Conservation (phyloP, 37 sponge, comb jelly and placozoan species). For the Aphrocallistes beatrix region DNA sequence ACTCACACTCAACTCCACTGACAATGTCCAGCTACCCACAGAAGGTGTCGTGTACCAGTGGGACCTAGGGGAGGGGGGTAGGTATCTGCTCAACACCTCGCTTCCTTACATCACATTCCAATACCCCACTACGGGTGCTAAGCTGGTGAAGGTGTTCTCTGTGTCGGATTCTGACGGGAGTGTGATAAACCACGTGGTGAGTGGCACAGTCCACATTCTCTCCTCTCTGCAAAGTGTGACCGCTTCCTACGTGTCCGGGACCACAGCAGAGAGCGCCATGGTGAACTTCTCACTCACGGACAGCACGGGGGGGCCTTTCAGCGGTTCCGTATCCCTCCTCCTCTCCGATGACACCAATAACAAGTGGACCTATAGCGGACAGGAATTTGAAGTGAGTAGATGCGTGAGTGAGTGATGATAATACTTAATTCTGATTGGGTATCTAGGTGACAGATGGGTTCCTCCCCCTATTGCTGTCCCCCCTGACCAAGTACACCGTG, state of each 20-base stretch:
- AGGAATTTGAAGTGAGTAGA: neutral
- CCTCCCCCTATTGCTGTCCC: neutral
- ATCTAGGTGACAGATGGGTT: neutral
- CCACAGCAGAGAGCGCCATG: neutral
- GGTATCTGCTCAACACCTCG: neutral
- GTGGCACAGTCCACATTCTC: neutral
- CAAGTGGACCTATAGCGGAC: neutral
- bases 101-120: neutral
- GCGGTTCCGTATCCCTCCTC: neutral
- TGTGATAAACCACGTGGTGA: neutral
- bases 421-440: too few species aligned
- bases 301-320: neutral
- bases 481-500: neutral
- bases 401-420: neutral
- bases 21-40: neutral
- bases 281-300: neutral
- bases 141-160: neutral
- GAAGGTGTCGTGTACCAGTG: neutral
- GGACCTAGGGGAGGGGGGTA: neutral
- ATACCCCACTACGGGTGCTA: neutral
- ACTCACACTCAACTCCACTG: neutral
- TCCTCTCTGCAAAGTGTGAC: neutral
- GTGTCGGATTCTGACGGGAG: neutral
- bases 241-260: neutral
- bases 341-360: neutral